phyloP scores from a whole-genome alignment of 2,113 vertebrate genomes.

The Lates calcarifer region DNA sequence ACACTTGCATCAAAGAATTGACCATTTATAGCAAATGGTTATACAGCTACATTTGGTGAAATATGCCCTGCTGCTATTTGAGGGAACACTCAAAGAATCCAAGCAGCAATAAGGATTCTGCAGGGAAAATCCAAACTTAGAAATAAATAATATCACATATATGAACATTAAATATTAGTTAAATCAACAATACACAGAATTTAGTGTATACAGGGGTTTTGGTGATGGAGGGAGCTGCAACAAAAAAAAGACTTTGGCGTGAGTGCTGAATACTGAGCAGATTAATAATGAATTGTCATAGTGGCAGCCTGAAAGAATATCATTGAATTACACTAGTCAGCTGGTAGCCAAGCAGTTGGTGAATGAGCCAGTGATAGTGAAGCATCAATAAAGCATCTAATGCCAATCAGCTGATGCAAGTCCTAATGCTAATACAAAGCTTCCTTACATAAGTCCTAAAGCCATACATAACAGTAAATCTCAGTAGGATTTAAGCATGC shows the following conservation, averaged over 20 bases:
- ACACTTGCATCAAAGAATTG: not conserved
- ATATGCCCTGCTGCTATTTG: not conserved
- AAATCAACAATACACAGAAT: not conserved
- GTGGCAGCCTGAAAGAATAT: too few relatives aligned
- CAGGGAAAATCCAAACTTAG: not conserved
- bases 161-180: not conserved
- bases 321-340: not conserved
- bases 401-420: not conserved
- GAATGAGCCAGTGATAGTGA: not conserved
- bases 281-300: not conserved
- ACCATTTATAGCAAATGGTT: not conserved
- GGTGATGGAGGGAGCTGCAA: not conserved
- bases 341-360: not conserved
- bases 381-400: not conserved
- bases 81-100: not conserved
- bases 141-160: not conserved
- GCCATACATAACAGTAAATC: too few relatives aligned
- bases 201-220: not conserved
- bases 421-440: not conserved
- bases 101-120: not conserved
- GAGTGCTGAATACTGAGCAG: not conserved
- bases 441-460: too few relatives aligned
- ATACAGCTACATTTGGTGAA: not conserved
- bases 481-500: not conserved
- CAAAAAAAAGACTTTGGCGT: not conserved